A percentile compares a stretch with the other conserved stretches of the same genome.
Conservation (phyloP, 2,113 vertebrate genomes). For the Hyperopisus bebe region DNA sequence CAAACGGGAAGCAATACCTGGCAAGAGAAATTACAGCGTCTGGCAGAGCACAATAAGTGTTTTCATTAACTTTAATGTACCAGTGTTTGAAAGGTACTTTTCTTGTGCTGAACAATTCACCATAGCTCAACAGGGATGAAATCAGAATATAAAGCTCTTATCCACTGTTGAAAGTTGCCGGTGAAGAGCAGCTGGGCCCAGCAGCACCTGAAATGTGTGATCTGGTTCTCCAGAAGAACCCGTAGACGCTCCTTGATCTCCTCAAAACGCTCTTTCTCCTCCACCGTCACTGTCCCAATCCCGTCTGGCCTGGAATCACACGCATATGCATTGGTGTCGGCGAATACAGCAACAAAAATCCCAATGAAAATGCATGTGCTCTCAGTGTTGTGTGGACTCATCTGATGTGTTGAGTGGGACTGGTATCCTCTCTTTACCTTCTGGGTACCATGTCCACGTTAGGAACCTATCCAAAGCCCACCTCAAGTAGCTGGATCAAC, state of each 20-base stretch:
- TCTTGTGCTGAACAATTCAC: neutral
- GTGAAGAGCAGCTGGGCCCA: neutral
- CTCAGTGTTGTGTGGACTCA: neutral
- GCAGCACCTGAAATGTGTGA: conserved; percentile 92
- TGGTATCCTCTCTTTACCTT: neutral
- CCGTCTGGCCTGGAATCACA: conserved; percentile 79
- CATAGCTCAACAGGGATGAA: neutral
- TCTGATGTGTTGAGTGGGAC: neutral
- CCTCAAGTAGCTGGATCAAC: neutral
- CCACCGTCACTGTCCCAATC: conserved; percentile 91
- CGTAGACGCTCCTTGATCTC: conserved; percentile 95
- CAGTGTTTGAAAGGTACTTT: neutral
- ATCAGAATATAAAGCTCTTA: neutral
- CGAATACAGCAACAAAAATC: neutral
- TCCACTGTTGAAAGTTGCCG: neutral
- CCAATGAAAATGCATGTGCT: neutral
- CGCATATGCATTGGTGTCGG: neutral
- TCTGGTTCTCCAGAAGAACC: conserved; percentile 94
- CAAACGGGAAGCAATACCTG: conserved; percentile 98
- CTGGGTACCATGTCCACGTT: neutral
- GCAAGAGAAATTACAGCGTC: conserved; percentile 24
- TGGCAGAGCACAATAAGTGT: neutral
- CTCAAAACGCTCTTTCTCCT: conserved; percentile 92
- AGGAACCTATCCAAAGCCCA: neutral
- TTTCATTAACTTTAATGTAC: neutral